Evolutionary conservation across 1,140 invertebrate genomes (phyloP), one percentile per base, ranked within the genome.

Genomic region (Gryon sp.): DNA sequence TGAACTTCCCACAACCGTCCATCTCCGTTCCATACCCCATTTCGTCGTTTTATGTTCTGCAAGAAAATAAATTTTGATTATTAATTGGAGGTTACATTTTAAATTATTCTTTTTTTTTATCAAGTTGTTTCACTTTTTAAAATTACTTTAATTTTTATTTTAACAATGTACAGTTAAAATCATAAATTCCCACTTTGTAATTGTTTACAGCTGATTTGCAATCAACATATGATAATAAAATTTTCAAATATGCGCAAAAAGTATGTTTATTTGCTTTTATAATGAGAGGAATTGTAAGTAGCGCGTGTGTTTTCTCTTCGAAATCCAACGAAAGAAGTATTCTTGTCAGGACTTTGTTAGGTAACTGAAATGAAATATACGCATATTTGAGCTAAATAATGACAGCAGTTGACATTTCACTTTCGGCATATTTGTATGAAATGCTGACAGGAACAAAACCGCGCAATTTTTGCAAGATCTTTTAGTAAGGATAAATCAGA

Each of bases 1-100:
- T 94, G 78, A 92, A 94, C 53, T 93, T 90, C 40, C 94, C 94
- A 83, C 94, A 95, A 80, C 93, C 92, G 82, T 94, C 93, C 92
- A 95, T 93, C 76, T 93, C 92, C 46, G 92, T 91, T 73, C 92
- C 91, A 86, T 92, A 93, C 22, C 92, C 93, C 93, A 93, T 93
- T 34, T 63, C 53, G 9, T 0, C 1, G 7, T 12, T n/a, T 9
- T 38, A 22, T 26, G 4, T 43, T 1, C 52, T 7, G 30, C 15
- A 59, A 57, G 50, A 38, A 72, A 59, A 36, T 45, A 16, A 57
- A 52, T 28, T 19, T 9, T 16, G 4, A 32, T 46, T 15, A 24
- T 45, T 26, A 16, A n/a, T 11, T 41, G 16, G 15, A 38, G 4
- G 28, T 2, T 12, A 34, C n/a, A n/a, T n/a, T n/a, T n/a, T n/a